Conservation (phyloP, 1,140 invertebrate genomes). For the Cydia amplana region DNA sequence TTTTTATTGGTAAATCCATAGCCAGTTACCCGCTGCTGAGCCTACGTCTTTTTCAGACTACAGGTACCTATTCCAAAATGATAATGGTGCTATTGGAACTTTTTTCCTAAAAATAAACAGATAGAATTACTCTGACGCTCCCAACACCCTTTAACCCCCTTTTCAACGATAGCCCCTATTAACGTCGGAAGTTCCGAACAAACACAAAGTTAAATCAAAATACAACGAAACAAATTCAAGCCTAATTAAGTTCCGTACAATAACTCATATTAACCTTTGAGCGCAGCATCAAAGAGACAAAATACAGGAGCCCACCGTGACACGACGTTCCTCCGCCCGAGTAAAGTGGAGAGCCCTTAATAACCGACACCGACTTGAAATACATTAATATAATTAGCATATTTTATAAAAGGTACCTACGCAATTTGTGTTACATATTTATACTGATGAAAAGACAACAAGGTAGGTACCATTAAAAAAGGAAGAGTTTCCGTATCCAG, state of each 20-base stretch:
- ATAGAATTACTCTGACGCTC: not conserved
- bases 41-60: too few species aligned
- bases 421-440: constrained; percentile 16
- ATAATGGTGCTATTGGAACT: too few species aligned
- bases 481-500: constrained; percentile 6
- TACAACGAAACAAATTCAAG: constrained; percentile 27
- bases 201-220: constrained; percentile 29
- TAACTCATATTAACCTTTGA: constrained; percentile 39
- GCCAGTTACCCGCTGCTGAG: too few species aligned
- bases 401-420: constrained; percentile 27
- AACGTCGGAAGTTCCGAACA: not conserved
- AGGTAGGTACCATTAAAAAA: constrained; percentile 33
- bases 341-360: constrained; percentile 23
- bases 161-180: constrained; percentile 8
- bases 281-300: constrained; percentile 28
- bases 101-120: not conserved
- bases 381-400: constrained; percentile 37
- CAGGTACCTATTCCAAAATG: too few species aligned
- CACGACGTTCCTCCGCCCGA: constrained; percentile 29
- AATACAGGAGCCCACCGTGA: constrained; percentile 26
- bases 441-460: constrained; percentile 32
- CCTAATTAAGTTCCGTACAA: constrained; percentile 41
- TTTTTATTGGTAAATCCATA: too few species aligned
- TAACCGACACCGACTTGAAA: constrained; percentile 36
- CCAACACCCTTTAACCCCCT: not conserved